Evolutionary conservation across 2,113 vertebrate species (phyloP), one percentile per base, ranked within the genome.

Genomic region (Perognathus longimembris): DNA sequence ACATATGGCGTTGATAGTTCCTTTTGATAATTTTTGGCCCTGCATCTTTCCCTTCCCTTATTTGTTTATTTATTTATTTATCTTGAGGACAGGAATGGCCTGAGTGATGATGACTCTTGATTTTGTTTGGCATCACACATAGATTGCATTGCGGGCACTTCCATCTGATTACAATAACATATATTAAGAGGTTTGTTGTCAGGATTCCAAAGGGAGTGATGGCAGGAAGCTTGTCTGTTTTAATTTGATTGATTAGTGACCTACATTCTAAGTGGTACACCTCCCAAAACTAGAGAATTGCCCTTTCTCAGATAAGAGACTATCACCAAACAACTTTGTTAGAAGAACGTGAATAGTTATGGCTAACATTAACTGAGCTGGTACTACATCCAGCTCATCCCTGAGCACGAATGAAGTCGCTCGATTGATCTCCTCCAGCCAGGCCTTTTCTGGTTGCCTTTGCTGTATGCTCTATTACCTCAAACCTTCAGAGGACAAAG

Each of bases 121-220:
- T 94, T 89, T 82, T 93, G 86, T 92, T 69, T 96, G 95, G 96
- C 95, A 84, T 90, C 32, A 70, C 50, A 42, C 54, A 7, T 2
- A 91, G 84, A 85, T 84, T 84, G 63, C 67, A 32, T 57, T 50
- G 86, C 32, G 93, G 94, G 80, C 76, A 20, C 71, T 93, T 96
- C 34, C 57, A 30, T 91, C 59, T 63, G 83, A 90, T 89, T 94
- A 91, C 87, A 94, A 61, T 80, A 88, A 74, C 77, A 71, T 34
- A 73, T 84, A 87, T 89, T 95, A 97, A 97, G 92, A 95, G 92
- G 73, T 92, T 96, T 97, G 79, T 59, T 96, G 96, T 97, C 95
- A 87, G 1, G 89, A 84, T 87, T 97, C 96, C 96, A 96, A 77
- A 69, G 5, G 70, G 64, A 63, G 84, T 86, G 45, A 93, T 32